Percentiles rank a stretch among this genome's conserved stretches.
Evolutionary conservation across 2,888 invertebrate genomes (phyloP).

Genomic region (Sipha maydis): DNA sequence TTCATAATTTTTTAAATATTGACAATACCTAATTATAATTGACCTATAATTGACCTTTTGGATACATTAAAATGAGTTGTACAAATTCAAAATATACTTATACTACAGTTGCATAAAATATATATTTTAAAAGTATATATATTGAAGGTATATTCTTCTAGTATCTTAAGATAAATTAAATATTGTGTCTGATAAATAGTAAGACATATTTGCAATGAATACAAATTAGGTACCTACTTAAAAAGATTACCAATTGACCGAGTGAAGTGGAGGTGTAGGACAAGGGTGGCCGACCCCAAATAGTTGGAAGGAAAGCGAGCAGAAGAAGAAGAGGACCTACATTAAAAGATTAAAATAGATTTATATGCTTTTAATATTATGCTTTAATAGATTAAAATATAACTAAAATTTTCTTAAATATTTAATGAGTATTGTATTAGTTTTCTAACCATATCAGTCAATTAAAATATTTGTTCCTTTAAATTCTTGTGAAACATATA

Average conservation of each 20-base stretch:
- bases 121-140: background rate
- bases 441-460: background rate
- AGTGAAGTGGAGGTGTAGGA: too few species aligned
- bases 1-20: background rate
- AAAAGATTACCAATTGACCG: too few species aligned
- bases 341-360: background rate
- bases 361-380: background rate
- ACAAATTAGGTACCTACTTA: background rate
- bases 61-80: background rate
- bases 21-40: conserved; percentile 1
- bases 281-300: too few species aligned
- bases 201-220: background rate
- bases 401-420: background rate
- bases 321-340: too few species aligned
- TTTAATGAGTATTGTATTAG: conserved; percentile 16
- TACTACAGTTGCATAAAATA: background rate
- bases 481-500: conserved; percentile 5
- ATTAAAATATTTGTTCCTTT: background rate
- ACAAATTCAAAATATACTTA: background rate
- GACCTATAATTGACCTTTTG: background rate
- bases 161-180: background rate
- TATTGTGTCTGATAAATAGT: background rate
- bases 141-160: background rate
- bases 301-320: too few species aligned
- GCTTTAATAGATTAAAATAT: background rate